Evolutionary conservation across 2,797 vertebrate species (phyloP), one percentile per base, ranked within the genome.

Genomic region (Lophotriccus pileatus): DNA sequence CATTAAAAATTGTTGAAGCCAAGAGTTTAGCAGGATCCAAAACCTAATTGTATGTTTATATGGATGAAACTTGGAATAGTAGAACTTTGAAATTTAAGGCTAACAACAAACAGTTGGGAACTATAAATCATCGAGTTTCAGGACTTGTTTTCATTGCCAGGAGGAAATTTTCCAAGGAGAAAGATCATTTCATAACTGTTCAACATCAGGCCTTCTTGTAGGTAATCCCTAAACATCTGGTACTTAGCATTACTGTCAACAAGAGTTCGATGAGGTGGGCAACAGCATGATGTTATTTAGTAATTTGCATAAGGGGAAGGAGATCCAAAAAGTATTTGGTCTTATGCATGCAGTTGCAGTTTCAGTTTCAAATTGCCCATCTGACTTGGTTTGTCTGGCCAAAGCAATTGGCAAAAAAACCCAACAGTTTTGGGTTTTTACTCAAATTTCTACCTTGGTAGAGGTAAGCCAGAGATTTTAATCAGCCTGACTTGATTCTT

Each of bases 181-280:
- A 69, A 43, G 14, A 69, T n/a, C 30, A 62, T 25, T 21, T 92
- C 24, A 25, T 84, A 60, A 46, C 19, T 87, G 19, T 70, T 66
- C 84, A 70, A 60, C 53, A 72, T 84, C 50, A 90, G 46, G 5
- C 50, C 16, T 24, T 64, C 41, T 79, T 76, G 34, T 58, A 87
- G 78, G n/a, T 69, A 70, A 53, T 82, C 62, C 63, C 73, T 82
- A 69, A 95, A 84, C 46, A 87, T 79, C 74, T 92, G 74, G 24
- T 91, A 79, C 52, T 82, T 68, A 50, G n/a, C 58, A 82, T 59
- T 84, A 47, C 36, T 78, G 37, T 50, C 84, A 89, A 66, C 55
- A 84, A 79, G 43, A 58, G 75, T 89, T 53, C 49, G n/a, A 28
- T 37, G 16, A 63, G 75, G 16, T 43, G 43, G 66, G 52, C 69